Evolutionary conservation across 2,797 vertebrate genomes (phyloP).

Genomic region (Lycodopsis pacificus): DNA sequence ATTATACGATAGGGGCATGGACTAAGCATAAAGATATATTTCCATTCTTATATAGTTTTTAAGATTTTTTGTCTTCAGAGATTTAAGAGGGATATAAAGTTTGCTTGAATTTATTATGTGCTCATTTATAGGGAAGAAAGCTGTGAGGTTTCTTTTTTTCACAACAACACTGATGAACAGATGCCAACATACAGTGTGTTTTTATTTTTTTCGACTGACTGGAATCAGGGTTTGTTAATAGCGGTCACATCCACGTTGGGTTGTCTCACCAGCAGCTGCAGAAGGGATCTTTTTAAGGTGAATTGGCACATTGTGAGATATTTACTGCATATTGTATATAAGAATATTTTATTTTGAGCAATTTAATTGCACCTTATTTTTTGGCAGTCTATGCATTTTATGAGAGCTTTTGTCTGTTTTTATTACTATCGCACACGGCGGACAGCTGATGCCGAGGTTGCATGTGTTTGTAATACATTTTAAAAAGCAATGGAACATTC

Average conservation of each 20-base stretch:
- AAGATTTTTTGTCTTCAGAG: slow-evolving; percentile 56
- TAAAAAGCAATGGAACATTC: slow-evolving; percentile 52
- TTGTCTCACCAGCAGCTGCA: slow-evolving; percentile 75
- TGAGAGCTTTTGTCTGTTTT: slow-evolving; percentile 68
- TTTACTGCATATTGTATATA: slow-evolving; percentile 78
- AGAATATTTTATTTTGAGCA: slow-evolving; percentile 80
- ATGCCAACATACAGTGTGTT: slow-evolving; percentile 45
- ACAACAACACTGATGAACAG: slow-evolving; percentile 33
- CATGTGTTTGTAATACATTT: slow-evolving; percentile 65
- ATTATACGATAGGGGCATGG: slow-evolving; percentile 67
- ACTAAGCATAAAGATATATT: slow-evolving; percentile 59
- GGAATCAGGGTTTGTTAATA: slow-evolving; percentile 75
- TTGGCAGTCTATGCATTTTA: slow-evolving; percentile 82
- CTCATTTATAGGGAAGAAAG: slow-evolving; percentile 58
- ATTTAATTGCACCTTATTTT: slow-evolving; percentile 80
- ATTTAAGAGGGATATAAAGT: slow-evolving; percentile 70
- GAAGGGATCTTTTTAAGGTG: slow-evolving; percentile 76
- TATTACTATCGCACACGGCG: slow-evolving; percentile 59
- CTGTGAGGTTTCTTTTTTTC: slow-evolving; percentile 60
- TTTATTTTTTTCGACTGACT: slow-evolving; percentile 59
- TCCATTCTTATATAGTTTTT: slow-evolving; percentile 52
- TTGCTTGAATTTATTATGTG: slow-evolving; percentile 65
- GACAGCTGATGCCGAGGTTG: slow-evolving; percentile 53
- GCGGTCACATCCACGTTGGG: slow-evolving; percentile 55
- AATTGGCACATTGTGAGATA: slow-evolving; percentile 77